phyloP scores from a whole-genome alignment of 2,888 invertebrate genomes.

The Seira musarum region DNA sequence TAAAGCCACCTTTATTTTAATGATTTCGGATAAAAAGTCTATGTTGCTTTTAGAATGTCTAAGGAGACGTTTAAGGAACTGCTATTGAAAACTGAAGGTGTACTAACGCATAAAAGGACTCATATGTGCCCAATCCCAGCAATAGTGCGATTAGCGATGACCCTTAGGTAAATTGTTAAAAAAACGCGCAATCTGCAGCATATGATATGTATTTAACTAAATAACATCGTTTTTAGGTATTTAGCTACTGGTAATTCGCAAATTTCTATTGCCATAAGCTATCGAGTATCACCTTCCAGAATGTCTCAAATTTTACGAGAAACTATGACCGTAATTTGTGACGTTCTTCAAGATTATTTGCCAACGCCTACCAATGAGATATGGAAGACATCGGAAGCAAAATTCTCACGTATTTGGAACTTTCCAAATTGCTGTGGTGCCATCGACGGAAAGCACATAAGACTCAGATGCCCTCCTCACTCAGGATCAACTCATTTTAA shows the following conservation, averaged over 20 bases:
- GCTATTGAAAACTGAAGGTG: not conserved
- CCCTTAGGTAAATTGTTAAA: not conserved
- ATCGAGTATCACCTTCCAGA: slow-evolving; percentile 28
- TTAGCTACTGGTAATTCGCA: slow-evolving; percentile 31
- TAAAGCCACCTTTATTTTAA: no score
- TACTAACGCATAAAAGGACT: not conserved
- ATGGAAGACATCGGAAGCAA: not conserved
- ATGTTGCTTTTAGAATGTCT: not conserved
- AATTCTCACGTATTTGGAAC: slow-evolving; percentile 33
- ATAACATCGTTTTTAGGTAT: slow-evolving; percentile 21
- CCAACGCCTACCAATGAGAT: not conserved
- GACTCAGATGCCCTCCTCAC: slow-evolving; percentile 2
- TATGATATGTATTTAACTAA: not conserved
- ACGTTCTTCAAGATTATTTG: not conserved
- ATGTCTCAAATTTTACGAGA: slow-evolving; percentile 23
- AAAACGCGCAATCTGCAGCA: not conserved
- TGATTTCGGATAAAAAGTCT: no score
- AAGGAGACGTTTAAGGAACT: not conserved
- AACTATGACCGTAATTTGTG: slow-evolving; percentile 26
- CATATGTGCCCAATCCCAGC: not conserved
- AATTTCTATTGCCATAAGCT: slow-evolving; percentile 16
- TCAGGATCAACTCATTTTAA: slow-evolving; percentile 45
- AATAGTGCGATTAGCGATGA: not conserved
- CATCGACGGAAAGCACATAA: slow-evolving; percentile 55
- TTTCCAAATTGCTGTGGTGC: slow-evolving; percentile 47